Evolutionary conservation across 1,140 invertebrate species (phyloP).

Genomic region (Brachionus manjavacas): DNA sequence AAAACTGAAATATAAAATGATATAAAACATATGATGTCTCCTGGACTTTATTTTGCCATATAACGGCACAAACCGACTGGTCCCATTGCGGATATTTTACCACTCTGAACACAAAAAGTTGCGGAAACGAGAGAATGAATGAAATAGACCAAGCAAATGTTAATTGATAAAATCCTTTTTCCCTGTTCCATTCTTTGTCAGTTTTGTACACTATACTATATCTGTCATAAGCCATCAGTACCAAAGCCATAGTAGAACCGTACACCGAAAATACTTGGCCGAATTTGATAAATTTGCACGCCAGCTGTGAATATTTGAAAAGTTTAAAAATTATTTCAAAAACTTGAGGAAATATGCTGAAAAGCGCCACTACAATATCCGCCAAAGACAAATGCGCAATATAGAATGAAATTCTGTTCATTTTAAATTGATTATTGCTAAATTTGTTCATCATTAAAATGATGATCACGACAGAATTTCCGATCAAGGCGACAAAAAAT

Average conservation of each 20-base stretch:
- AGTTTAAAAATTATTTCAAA: constrained; percentile 66
- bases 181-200: constrained; percentile 45
- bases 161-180: constrained; percentile 56
- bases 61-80: not conserved
- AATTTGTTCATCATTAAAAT: not conserved
- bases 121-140: constrained; percentile 64
- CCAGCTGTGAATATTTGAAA: constrained; percentile 64
- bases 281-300: constrained; percentile 58
- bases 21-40: not conserved
- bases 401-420: constrained; percentile 67
- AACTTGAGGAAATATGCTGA: constrained; percentile 69
- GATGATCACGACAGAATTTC: not conserved
- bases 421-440: not conserved
- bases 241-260: constrained; percentile 63
- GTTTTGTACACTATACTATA: constrained; percentile 65
- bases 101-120: constrained; percentile 61
- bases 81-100: not conserved
- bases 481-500: not conserved
- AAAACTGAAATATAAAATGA: constrained; percentile 7
- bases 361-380: constrained; percentile 67
- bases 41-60: not conserved
- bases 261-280: constrained; percentile 62
- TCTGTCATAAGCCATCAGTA: constrained; percentile 61
- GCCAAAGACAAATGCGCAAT: constrained; percentile 69
- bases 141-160: constrained; percentile 64